Conservation (phyloP, 2,797 vertebrate species). For the Xiphorhynchus erythropygius region DNA sequence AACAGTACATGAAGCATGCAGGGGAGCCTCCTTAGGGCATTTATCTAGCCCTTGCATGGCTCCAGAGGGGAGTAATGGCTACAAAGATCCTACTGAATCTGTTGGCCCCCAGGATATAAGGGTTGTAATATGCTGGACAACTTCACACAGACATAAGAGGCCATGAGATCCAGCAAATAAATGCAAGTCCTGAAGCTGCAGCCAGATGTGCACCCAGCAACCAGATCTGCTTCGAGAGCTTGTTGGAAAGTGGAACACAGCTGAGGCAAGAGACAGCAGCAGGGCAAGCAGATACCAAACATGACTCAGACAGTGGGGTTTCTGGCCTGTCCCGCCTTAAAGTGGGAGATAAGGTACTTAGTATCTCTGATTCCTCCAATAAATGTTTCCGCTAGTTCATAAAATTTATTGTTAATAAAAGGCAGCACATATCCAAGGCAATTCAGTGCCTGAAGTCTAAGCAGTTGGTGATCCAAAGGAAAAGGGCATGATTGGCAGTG, state of each 20-base stretch:
- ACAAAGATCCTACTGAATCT: neutral
- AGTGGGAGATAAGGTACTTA: neutral
- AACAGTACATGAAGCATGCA: accelerated
- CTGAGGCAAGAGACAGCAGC: neutral
- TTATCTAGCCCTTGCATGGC: neutral
- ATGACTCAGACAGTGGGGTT: accelerated
- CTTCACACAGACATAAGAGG: accelerated
- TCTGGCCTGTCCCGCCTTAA: neutral
- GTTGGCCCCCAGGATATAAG: neutral
- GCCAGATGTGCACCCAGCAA: neutral
- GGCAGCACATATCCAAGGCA: accelerated
- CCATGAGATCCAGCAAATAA: neutral
- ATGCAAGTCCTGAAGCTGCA: neutral
- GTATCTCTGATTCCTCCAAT: neutral
- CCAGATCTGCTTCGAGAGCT: neutral
- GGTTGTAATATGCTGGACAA: neutral
- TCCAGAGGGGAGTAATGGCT: neutral
- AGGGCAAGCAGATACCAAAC: accelerated
- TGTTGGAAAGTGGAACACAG: neutral
- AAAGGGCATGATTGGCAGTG: neutral
- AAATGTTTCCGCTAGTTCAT: neutral
- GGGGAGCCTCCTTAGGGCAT: neutral
- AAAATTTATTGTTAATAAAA: neutral
- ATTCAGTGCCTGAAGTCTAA: neutral
- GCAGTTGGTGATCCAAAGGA: neutral